phyloP scores from a whole-genome alignment of 1,140 invertebrate genomes.

The Elymnias hypermnestra region DNA sequence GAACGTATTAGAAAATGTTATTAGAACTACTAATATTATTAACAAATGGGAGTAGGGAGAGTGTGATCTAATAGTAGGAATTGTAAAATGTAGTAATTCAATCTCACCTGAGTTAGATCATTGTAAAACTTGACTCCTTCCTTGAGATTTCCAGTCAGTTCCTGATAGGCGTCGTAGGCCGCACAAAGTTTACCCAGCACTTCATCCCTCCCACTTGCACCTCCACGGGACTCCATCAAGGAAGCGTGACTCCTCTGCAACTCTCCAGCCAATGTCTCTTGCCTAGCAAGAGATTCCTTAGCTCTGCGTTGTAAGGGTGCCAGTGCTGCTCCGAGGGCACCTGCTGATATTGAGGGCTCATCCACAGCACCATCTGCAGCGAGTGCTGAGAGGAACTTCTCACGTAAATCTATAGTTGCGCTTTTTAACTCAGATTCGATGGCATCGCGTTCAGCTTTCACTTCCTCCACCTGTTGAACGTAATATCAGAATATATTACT shows the following conservation, averaged over 20 bases:
- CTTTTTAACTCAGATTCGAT: conserved; percentile 87
- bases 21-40: too few species aligned
- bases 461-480: conserved; percentile 84
- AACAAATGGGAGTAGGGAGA: too few species aligned
- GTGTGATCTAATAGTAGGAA: too few species aligned
- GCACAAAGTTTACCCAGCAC: conserved; percentile 91
- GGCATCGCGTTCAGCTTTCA: conserved; percentile 92
- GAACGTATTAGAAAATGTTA: too few species aligned
- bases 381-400: conserved; percentile 87
- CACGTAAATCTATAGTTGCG: conserved; percentile 88
- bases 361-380: conserved; percentile 91
- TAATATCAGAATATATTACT: too few species aligned
- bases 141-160: conserved; percentile 91
- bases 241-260: conserved; percentile 85
- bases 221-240: conserved; percentile 84
- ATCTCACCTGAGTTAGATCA: conserved; percentile 87
- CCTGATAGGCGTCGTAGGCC: conserved; percentile 94
- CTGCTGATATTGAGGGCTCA: conserved; percentile 87
- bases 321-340: conserved; percentile 87
- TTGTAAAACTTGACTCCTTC: conserved; percentile 99
- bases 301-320: conserved; percentile 89
- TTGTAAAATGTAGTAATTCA: too few species aligned
- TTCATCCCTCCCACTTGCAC: conserved; percentile 82
- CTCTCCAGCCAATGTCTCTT: conserved; percentile 86
- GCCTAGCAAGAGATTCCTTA: conserved; percentile 82